A percentile compares a stretch with the other conserved stretches of the same genome.
Evolutionary conservation across 2,113 vertebrate species (phyloP).

Genomic region (Sapayoa aenigma): DNA sequence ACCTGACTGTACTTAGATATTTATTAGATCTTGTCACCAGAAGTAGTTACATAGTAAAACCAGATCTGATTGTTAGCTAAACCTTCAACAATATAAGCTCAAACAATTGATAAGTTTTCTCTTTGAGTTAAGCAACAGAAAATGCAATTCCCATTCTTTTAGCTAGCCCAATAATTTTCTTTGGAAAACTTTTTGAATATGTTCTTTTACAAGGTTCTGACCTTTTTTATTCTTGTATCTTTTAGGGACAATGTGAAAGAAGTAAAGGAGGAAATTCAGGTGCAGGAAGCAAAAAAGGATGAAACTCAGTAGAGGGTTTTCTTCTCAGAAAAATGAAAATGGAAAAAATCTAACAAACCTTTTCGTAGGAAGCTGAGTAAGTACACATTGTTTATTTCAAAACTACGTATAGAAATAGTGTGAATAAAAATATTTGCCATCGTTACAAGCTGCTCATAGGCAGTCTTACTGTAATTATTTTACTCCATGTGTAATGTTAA

Average conservation of each 20-base stretch:
- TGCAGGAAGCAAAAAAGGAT: background rate
- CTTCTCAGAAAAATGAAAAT: background rate
- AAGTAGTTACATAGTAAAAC: background rate
- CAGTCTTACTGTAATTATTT: background rate
- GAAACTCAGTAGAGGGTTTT: background rate
- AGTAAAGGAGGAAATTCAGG: background rate
- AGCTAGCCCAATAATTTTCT: background rate
- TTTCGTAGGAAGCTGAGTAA: background rate
- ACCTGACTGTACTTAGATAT: background rate
- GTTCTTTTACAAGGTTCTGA: background rate
- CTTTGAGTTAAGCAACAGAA: background rate
- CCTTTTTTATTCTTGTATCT: background rate
- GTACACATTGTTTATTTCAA: background rate
- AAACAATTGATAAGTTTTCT: background rate
- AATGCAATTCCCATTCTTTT: background rate
- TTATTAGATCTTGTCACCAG: background rate
- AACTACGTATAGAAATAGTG: background rate
- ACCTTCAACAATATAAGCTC: background rate
- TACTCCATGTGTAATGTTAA: background rate
- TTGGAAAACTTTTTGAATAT: background rate
- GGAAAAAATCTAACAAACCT: background rate
- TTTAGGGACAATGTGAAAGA: background rate
- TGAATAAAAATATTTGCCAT: background rate
- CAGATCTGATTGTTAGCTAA: background rate
- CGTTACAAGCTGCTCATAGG: background rate